Conservation (phyloP, 2,113 vertebrate genomes). For the Pica pica region DNA sequence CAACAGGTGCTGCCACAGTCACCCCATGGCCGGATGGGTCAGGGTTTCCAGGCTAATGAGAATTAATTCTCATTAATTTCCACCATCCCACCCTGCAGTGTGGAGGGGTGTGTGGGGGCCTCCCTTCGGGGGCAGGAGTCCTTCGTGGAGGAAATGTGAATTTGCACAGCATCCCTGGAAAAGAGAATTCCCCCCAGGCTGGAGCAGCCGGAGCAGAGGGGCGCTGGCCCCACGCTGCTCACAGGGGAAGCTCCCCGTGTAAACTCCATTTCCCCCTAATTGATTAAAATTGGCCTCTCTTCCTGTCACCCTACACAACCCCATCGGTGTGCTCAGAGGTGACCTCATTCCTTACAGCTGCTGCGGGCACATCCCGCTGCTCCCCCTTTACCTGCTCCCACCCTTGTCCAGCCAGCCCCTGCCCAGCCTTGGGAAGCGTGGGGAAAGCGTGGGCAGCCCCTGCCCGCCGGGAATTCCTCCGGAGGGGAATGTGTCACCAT, state of each 20-base stretch:
- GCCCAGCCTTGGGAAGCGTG: neutral
- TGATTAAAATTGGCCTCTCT: neutral
- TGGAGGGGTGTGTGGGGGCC: accelerated
- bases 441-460: neutral
- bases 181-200: neutral
- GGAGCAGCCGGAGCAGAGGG: neutral
- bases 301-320: neutral
- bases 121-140: neutral
- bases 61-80: neutral
- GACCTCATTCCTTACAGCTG: conserved; percentile 11
- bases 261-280: neutral
- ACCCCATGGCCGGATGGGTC: accelerated
- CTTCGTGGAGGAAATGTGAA: neutral
- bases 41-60: neutral
- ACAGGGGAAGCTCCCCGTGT: neutral
- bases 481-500: accelerated
- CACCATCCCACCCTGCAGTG: accelerated
- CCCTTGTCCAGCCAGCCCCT: neutral
- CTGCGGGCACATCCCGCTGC: neutral
- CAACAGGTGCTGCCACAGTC: neutral
- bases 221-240: accelerated
- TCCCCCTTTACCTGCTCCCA: neutral
- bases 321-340: neutral
- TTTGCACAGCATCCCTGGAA: neutral
- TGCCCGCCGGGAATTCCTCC: neutral